These are phyloP conservation scores for Ceratoteleas bidentatus DNA, from an alignment of 1,140 invertebrate genomes.

Conservation along the genomic window DNA sequence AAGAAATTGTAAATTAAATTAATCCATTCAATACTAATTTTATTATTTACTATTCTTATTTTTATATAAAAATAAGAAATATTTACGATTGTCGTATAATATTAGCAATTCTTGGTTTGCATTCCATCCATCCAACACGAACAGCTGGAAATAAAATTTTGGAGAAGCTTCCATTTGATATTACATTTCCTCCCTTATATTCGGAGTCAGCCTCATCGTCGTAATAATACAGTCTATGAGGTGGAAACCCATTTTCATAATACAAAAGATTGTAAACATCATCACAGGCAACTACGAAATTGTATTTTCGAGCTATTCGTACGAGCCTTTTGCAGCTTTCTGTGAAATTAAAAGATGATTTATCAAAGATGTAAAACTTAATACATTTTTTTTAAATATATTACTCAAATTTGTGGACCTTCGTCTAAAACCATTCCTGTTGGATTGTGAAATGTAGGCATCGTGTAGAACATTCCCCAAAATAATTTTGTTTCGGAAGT, in stretches of 20 bases:
- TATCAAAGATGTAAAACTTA: too few relatives aligned
- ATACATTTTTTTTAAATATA: neutral
- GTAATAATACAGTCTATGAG: constrained; percentile 82
- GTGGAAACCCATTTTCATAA: constrained; percentile 79
- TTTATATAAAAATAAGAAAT: too few relatives aligned
- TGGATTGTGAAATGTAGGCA: constrained; percentile 86
- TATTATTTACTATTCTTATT: too few relatives aligned
- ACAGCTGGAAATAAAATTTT: constrained; percentile 85
- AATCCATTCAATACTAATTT: too few relatives aligned
- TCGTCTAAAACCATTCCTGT: constrained; percentile 82
- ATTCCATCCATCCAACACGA: constrained; percentile 86
- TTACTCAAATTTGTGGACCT: constrained; percentile 67
- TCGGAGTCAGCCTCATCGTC: constrained; percentile 78
- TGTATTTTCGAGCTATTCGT: constrained; percentile 82
- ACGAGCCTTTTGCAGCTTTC: constrained; percentile 81
- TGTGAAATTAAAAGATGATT: constrained; percentile 49
- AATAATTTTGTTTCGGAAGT: constrained; percentile 81
- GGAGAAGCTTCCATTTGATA: constrained; percentile 86
- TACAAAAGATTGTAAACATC: constrained; percentile 86
- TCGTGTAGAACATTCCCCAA: constrained; percentile 84
- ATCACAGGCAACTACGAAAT: constrained; percentile 84
- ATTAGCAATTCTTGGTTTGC: constrained; percentile 78
- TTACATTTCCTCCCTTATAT: constrained; percentile 82
- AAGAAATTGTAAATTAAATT: too few relatives aligned
- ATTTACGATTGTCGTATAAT: constrained; percentile 79